Base-by-base conservation (phyloP, 2,797 vertebrate species). In the Microctenopoma lineatum region DNA sequence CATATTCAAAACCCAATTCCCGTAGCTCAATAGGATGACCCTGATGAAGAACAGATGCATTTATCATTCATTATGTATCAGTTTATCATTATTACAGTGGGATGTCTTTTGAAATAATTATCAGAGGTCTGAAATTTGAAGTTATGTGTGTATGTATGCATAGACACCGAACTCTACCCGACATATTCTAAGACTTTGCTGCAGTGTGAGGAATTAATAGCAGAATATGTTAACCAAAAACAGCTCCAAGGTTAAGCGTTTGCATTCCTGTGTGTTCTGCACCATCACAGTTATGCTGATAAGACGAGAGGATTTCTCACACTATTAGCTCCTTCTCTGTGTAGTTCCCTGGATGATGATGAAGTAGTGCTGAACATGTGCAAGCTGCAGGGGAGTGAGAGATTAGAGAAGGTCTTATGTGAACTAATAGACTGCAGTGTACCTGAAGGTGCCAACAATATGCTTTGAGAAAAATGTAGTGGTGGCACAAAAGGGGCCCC, bases 161-260 rank as follows among this genome's bases (percentile, higher is more conserved):
- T 34, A 46, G 13, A 11, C 34, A 58, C 48, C 21, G 2, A 21
- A 34, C 60, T 1, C 2, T 51, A 46, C 63, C 5, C 42, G 14
- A 13, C 39, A 44, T 16, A n/a, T 15, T 44, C 5, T 5, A 16
- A 6, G 5, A 7, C 7, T 74, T 50, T 64, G 34, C 71, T 59
- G 78, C 75, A 73, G 70, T 34, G n/a, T 45, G 41, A 66, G 62
- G 59, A 47, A 16, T 18, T 71, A 72, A 70, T 79, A 70, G 56
- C 64, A 70, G 73, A 74, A 73, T 69, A 52, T 71, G 61, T 83
- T 73, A 70, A 73, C 75, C 48, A 71, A 70, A 83, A 59, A 54
- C 54, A 13, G 50, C 65, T 71, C 57, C 84, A 84, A 89, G 87
- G 84, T 91, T 83, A 88, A 85, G 77, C 27, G 50, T 79, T 80